These are phyloP conservation scores for Hydrophis major DNA, from an alignment of 2,797 vertebrate genomes.

Conservation along the genomic window DNA sequence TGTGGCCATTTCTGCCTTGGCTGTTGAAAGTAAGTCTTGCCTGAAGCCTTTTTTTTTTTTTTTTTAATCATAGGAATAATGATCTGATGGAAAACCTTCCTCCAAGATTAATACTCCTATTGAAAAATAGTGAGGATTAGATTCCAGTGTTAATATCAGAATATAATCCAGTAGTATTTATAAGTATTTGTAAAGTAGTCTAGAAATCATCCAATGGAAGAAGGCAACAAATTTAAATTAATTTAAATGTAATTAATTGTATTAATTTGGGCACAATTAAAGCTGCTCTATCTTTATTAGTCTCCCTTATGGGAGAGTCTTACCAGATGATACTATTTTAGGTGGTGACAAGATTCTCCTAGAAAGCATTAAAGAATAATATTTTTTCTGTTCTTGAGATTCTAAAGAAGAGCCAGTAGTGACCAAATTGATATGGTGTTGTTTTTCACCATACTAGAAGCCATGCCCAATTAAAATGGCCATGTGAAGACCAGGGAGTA, in stretches of 20 bases:
- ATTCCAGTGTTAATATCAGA: background rate
- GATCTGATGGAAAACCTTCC: background rate
- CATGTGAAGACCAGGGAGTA: background rate
- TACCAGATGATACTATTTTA: background rate
- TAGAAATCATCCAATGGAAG: background rate
- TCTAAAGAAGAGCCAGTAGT: background rate
- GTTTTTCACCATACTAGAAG: background rate
- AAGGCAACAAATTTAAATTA: background rate
- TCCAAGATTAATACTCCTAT: background rate
- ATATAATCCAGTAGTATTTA: background rate
- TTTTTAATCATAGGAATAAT: background rate
- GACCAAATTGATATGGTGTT: background rate
- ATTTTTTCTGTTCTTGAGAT: background rate
- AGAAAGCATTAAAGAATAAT: background rate
- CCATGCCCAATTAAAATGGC: background rate
- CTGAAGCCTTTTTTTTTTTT: background rate
- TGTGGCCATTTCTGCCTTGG: background rate
- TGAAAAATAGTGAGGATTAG: background rate
- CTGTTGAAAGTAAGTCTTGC: background rate
- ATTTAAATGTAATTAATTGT: background rate
- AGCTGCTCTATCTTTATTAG: background rate
- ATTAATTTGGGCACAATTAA: background rate
- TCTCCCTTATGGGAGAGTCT: background rate
- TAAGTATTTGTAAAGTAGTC: background rate
- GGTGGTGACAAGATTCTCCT: background rate